Conservation (phyloP, 2,888 invertebrate genomes). For the Maniola hyperantus region DNA sequence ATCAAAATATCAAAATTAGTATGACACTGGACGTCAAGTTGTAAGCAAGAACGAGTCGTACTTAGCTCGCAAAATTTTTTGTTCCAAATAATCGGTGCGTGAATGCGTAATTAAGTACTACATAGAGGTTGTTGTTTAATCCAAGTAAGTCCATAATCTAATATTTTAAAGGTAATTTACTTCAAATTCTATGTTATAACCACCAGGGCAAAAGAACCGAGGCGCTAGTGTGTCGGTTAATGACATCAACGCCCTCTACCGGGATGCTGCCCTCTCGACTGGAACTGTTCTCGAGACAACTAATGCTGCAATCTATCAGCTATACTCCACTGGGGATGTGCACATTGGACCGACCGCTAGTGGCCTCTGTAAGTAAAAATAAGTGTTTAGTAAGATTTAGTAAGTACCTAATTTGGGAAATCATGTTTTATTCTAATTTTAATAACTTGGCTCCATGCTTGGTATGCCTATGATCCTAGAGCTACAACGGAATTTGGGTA, state of each 20-base stretch:
- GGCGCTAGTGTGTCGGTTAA: conserved; percentile 64
- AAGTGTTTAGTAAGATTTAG: not conserved
- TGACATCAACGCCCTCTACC: conserved; percentile 71
- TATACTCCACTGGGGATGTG: conserved; percentile 84
- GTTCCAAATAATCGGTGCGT: no score
- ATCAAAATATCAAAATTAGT: no score
- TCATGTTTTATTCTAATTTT: no score
- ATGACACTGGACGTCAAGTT: no score
- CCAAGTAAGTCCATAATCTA: not conserved
- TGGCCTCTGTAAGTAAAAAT: conserved; percentile 79
- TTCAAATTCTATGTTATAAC: not conserved
- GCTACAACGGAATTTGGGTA: no score
- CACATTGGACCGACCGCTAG: conserved; percentile 78
- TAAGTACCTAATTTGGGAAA: no score
- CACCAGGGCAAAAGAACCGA: conserved; percentile 70
- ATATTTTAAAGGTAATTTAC: not conserved
- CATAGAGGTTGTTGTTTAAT: not conserved
- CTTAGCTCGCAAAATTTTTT: no score
- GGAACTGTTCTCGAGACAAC: conserved; percentile 82
- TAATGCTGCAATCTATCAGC: conserved; percentile 79
- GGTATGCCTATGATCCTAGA: no score
- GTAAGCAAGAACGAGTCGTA: no score
- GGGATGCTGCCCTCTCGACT: conserved; percentile 74
- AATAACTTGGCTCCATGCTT: no score
- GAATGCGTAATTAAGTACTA: no score